A percentile compares a stretch with the other conserved stretches of the same genome.
Conservation (phyloP, 2,113 vertebrate genomes). For the Peromyscus polionotus region DNA sequence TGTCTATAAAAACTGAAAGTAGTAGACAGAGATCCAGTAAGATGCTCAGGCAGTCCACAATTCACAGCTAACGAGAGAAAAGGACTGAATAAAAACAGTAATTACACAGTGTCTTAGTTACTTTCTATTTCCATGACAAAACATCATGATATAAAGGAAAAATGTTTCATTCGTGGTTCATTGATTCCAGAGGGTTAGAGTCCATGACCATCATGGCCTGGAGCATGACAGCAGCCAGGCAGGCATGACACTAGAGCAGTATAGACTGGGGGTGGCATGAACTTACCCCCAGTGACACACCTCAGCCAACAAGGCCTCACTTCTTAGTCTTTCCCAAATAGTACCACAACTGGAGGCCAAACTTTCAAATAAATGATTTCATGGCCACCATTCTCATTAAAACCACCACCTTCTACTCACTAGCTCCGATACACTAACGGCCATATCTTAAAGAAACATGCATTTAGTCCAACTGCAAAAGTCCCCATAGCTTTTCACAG, state of each 20-base stretch:
- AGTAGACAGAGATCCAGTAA: background rate
- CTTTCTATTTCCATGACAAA: background rate
- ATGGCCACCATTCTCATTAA: background rate
- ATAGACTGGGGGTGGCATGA: no score
- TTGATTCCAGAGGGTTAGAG: background rate
- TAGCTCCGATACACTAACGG: background rate
- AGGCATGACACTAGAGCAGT: background rate
- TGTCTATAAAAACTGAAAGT: background rate
- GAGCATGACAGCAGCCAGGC: background rate
- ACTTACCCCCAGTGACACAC: background rate
- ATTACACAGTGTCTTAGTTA: background rate
- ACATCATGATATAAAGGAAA: background rate
- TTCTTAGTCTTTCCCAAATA: background rate
- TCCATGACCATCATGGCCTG: background rate
- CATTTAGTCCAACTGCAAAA: background rate
- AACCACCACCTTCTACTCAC: no score
- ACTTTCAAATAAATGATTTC: background rate
- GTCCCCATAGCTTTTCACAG: no score
- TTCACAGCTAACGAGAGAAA: background rate
- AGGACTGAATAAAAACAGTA: background rate
- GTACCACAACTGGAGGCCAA: background rate
- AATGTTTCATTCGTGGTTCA: background rate
- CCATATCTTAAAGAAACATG: background rate
- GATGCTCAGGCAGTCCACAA: background rate
- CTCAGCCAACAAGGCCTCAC: background rate